These are phyloP conservation scores for Elaphurus davidianus DNA, from an alignment of 2,113 vertebrate species.

Conservation along the genomic window DNA sequence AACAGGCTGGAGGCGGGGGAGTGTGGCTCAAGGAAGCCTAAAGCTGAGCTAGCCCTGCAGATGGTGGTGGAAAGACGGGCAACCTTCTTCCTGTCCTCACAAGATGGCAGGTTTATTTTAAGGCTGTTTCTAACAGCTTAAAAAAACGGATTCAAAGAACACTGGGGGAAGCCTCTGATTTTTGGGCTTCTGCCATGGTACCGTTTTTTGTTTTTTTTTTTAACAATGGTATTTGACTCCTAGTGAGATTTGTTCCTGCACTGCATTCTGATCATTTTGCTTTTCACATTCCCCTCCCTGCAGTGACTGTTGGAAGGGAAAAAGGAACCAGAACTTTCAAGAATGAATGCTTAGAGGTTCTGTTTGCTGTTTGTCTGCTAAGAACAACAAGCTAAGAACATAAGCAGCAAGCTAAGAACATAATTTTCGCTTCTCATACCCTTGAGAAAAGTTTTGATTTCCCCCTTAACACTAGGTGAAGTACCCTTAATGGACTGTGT, in stretches of 20 bases:
- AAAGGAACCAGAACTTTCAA: constrained; percentile 28
- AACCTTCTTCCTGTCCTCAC: constrained; percentile 70
- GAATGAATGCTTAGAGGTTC: constrained; percentile 48
- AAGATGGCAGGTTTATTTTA: constrained; percentile 74
- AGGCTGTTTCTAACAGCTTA: constrained; percentile 66
- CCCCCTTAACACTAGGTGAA: not conserved
- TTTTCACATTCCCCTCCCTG: constrained; percentile 21
- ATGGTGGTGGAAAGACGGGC: constrained; percentile 51
- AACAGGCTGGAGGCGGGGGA: constrained; percentile 17
- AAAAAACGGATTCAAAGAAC: constrained; percentile 66
- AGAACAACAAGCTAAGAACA: not conserved
- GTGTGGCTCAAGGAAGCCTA: constrained; percentile 49
- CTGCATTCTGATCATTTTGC: constrained; percentile 46
- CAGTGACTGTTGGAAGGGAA: not conserved
- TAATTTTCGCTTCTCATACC: constrained; percentile 24
- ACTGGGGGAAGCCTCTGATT: constrained; percentile 65
- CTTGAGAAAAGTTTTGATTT: constrained; percentile 46
- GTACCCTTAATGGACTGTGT: not conserved
- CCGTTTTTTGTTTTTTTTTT: not conserved
- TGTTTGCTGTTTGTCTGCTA: constrained; percentile 47
- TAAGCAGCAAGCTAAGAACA: constrained; percentile 29
- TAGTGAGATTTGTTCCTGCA: constrained; percentile 57
- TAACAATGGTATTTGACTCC: constrained; percentile 61
- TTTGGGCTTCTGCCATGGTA: constrained; percentile 49
- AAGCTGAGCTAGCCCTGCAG: constrained; percentile 64